phyloP scores from a whole-genome alignment of 2,888 invertebrate species.

The Schizotus pectinicornis region DNA sequence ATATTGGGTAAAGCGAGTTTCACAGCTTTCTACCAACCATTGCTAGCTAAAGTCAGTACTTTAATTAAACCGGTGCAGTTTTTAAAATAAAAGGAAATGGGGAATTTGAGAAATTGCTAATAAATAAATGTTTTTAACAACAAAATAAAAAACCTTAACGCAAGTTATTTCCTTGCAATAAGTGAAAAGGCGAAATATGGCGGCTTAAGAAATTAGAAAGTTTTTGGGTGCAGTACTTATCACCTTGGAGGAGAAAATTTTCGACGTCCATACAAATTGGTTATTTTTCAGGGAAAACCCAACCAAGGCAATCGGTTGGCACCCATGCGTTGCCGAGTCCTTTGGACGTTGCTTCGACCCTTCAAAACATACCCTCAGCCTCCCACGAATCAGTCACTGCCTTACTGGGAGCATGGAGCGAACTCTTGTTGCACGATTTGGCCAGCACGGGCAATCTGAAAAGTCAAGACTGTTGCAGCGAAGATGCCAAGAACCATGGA shows the following conservation, averaged over 20 bases:
- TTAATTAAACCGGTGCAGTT: no score
- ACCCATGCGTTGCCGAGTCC: conserved; percentile 70
- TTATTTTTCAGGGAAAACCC: conserved; percentile 56
- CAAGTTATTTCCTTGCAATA: no score
- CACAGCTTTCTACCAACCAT: no score
- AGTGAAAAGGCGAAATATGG: no score
- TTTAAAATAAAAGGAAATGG: no score
- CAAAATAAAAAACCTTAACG: no score
- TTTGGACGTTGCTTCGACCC: conserved; percentile 64
- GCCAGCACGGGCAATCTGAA: conserved; percentile 69
- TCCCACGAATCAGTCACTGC: conserved; percentile 79
- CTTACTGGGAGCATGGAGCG: conserved; percentile 81
- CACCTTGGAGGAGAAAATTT: conserved; percentile 5
- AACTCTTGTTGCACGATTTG: conserved; percentile 75
- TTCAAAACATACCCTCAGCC: conserved; percentile 63
- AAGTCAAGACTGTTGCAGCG: conserved; percentile 59
- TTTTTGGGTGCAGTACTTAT: no score
- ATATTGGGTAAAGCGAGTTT: no score
- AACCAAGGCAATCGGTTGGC: conserved; percentile 61
- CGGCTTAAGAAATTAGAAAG: no score
- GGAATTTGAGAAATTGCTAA: no score
- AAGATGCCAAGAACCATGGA: conserved; percentile 56
- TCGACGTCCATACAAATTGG: conserved; percentile 1
- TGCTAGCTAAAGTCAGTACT: no score
- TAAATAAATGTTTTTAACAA: no score